Conservation (phyloP, 2,888 invertebrate genomes). For the Congeria kusceri region DNA sequence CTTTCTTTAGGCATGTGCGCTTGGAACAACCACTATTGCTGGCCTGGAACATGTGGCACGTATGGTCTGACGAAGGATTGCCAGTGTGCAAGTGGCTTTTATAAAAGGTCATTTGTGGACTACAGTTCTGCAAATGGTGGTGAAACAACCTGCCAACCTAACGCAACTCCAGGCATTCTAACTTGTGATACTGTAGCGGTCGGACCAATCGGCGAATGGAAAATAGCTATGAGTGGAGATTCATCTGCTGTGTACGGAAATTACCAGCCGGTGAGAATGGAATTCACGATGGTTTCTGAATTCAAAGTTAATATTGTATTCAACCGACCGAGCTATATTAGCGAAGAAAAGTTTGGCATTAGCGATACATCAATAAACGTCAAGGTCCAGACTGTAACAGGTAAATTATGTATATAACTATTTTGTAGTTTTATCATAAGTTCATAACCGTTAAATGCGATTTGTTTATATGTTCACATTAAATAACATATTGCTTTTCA, state of each 20-base stretch:
- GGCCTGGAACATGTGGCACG: constrained; percentile 26
- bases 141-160: constrained; percentile 33
- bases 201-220: constrained; percentile 6
- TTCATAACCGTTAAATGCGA: too few species aligned
- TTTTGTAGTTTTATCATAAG: too few species aligned
- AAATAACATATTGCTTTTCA: too few species aligned
- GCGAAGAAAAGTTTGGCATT: constrained; percentile 18
- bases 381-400: background rate
- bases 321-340: background rate
- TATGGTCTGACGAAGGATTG: constrained; percentile 17
- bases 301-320: background rate
- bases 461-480: too few species aligned
- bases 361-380: constrained; percentile 17
- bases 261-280: constrained; percentile 13
- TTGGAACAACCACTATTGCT: constrained; percentile 37
- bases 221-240: background rate
- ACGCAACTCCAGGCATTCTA: background rate
- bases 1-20: constrained; percentile 32
- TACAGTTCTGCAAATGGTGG: background rate
- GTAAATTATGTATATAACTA: background rate
- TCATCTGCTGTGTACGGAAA: constrained; percentile 25
- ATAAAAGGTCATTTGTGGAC: background rate
- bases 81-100: constrained; percentile 18
- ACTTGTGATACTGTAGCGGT: background rate
- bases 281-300: background rate